phyloP scores from a whole-genome alignment of 2,888 invertebrate species.

The Leucozona laternaria region DNA sequence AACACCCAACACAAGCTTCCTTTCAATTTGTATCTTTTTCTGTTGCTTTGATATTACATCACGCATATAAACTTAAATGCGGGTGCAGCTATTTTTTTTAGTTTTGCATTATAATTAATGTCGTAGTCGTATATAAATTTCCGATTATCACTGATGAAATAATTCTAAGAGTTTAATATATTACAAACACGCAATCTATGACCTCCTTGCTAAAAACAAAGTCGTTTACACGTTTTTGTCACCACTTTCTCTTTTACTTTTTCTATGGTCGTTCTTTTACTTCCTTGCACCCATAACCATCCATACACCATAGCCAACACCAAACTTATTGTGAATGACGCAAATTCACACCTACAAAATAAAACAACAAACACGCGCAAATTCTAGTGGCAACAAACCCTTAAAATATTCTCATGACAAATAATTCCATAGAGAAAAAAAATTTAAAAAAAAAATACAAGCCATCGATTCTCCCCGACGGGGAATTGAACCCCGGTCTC shows the following conservation, averaged over 20 bases:
- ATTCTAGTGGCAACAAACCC: not conserved
- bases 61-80: conserved; percentile 15
- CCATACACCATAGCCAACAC: not conserved
- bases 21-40: not conserved
- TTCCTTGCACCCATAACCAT: no score
- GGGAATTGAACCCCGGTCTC: conserved; percentile 75
- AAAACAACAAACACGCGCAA: not conserved
- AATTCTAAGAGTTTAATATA: not conserved
- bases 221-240: not conserved
- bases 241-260: not conserved
- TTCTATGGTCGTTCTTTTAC: not conserved
- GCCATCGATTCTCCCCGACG: conserved; percentile 61
- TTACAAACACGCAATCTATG: conserved; percentile 9
- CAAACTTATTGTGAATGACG: conserved; percentile 9
- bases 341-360: conserved; percentile 5
- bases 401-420: not conserved
- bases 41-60: conserved; percentile 39
- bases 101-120: not conserved
- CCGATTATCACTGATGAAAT: conserved; percentile 28
- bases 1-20: not conserved
- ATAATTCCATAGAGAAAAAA: not conserved
- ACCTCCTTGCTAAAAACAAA: not conserved
- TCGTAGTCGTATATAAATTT: not conserved
- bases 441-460: conserved; percentile 37
- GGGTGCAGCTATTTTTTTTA: conserved; percentile 2